These are phyloP conservation scores for Prinia subflava DNA, from an alignment of 2,113 vertebrate species.

Conservation along the genomic window DNA sequence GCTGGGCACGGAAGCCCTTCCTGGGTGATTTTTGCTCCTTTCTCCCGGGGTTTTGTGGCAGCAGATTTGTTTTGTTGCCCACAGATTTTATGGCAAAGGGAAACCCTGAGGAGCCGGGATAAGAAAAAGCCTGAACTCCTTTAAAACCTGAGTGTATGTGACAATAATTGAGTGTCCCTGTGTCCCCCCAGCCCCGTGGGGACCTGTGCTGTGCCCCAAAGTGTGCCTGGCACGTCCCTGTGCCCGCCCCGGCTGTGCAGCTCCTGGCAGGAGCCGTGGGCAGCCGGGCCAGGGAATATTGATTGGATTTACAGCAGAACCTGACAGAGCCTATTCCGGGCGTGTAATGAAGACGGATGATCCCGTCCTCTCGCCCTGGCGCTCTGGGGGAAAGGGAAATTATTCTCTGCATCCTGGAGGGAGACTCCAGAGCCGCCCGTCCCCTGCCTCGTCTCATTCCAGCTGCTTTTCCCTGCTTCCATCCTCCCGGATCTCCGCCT, in stretches of 20 bases:
- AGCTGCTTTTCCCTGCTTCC: not conserved
- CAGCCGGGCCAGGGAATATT: slow-evolving; percentile 58
- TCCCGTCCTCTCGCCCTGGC: not conserved
- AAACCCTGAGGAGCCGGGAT: rapidly evolving
- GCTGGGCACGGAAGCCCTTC: not conserved
- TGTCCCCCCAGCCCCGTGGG: not conserved
- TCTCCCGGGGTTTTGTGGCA: not conserved
- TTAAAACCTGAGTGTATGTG: rapidly evolving
- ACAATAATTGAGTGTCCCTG: rapidly evolving
- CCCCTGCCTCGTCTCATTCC: not conserved
- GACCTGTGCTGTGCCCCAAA: not conserved
- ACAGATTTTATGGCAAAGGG: rapidly evolving
- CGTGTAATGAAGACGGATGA: slow-evolving; percentile 76
- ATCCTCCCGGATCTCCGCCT: not conserved
- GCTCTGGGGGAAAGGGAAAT: slow-evolving; percentile 37
- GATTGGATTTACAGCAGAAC: slow-evolving; percentile 66
- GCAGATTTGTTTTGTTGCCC: not conserved
- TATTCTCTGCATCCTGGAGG: slow-evolving; percentile 11
- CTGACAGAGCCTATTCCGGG: slow-evolving; percentile 62
- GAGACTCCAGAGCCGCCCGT: not conserved
- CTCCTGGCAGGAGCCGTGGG: not conserved
- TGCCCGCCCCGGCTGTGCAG: not conserved
- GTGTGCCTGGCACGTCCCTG: rapidly evolving
- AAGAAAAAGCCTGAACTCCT: rapidly evolving
- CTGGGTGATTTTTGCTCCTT: not conserved